phyloP scores from a whole-genome alignment of 1,140 invertebrate genomes.

The Holcopasites calliopsidis region DNA sequence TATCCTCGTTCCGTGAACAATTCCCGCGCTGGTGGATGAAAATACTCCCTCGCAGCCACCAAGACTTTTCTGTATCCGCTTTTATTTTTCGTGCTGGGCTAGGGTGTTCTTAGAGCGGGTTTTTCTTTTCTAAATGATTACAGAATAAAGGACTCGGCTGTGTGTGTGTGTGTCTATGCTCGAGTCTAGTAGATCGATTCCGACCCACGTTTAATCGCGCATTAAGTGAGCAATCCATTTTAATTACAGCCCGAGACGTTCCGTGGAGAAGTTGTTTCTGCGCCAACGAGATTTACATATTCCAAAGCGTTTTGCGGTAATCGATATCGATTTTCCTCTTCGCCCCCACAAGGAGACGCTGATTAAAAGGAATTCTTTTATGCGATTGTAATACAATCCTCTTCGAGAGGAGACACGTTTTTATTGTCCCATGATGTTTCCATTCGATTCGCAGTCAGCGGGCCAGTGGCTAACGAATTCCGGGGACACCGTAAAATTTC shows the following conservation, averaged over 20 bases:
- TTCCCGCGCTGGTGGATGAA: constrained; percentile 3
- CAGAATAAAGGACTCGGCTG: not conserved
- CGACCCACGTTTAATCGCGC: constrained; percentile 22
- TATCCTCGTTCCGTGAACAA: constrained; percentile 11
- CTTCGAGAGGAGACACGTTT: no score
- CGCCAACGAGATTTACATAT: constrained; percentile 11
- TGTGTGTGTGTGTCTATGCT: no score
- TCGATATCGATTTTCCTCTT: not conserved
- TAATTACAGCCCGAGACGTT: constrained; percentile 14
- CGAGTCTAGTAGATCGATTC: constrained; percentile 5
- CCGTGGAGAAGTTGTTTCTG: not conserved
- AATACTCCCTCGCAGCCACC: constrained; percentile 4
- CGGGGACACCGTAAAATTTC: not conserved
- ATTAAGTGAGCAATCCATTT: constrained; percentile 40
- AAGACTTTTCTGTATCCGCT: not conserved
- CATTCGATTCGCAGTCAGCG: no score
- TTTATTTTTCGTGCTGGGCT: not conserved
- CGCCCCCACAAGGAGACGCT: not conserved
- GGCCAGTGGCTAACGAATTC: no score
- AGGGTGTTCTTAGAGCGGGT: not conserved
- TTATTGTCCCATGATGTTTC: no score
- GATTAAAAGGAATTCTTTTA: no score
- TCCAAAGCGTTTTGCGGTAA: not conserved
- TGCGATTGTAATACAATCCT: no score
- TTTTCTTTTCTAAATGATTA: constrained; percentile 17